Conservation (phyloP, 1,140 invertebrate species). For the Aporrectodea caliginosa region DNA sequence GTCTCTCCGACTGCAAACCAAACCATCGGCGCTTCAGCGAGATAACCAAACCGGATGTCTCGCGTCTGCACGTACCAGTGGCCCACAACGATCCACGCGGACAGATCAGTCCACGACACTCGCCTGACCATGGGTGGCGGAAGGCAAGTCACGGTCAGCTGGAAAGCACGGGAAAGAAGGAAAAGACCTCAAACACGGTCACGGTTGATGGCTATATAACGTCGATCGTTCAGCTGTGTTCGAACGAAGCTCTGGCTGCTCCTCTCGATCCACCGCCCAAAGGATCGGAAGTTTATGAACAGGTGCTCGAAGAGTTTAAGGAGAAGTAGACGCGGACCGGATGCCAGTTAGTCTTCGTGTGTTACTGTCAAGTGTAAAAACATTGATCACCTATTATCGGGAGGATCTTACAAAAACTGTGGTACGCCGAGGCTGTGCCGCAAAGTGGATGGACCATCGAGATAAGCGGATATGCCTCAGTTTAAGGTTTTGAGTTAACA, state of each 20-base stretch:
- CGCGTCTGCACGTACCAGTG: not conserved
- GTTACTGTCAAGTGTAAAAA: too few species aligned
- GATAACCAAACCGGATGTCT: not conserved
- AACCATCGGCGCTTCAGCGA: not conserved
- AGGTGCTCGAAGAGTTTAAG: not conserved
- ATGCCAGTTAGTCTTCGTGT: too few species aligned
- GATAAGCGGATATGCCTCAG: too few species aligned
- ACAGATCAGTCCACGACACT: not conserved
- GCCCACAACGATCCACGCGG: too few species aligned
- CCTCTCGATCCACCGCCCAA: not conserved
- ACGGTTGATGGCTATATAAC: not conserved
- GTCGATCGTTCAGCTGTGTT: not conserved
- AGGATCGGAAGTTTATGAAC: not conserved
- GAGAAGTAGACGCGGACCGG: too few species aligned
- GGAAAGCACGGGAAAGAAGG: not conserved
- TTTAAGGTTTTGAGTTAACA: too few species aligned
- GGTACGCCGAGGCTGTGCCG: too few species aligned
- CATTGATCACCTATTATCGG: too few species aligned
- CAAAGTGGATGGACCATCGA: too few species aligned
- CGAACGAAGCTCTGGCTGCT: not conserved
- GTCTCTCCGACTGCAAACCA: not conserved
- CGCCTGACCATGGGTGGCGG: not conserved
- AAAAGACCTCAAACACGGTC: not conserved
- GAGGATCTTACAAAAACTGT: too few species aligned
- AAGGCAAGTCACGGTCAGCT: not conserved